These are phyloP conservation scores for Leptinotarsa haldemani DNA, from an alignment of 2,888 invertebrate species.

Conservation along the genomic window DNA sequence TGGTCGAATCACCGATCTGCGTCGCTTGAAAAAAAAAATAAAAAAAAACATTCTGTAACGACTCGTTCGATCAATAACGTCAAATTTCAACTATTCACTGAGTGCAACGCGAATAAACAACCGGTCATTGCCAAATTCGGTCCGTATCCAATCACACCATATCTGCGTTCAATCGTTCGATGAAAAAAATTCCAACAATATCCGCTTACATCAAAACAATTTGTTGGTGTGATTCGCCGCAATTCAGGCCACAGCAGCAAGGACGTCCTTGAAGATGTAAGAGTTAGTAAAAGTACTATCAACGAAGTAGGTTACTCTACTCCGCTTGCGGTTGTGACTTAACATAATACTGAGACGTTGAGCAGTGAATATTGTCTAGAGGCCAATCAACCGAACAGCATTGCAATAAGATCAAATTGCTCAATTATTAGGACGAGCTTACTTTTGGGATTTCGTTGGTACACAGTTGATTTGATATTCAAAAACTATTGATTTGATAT, in stretches of 20 bases:
- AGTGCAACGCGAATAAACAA: neutral
- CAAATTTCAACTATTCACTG: neutral
- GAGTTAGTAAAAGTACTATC: slow-evolving; percentile 54
- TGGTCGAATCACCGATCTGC: no score
- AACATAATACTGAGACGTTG: neutral
- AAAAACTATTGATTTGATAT: no score
- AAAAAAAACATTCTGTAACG: no score
- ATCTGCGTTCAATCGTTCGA: slow-evolving; percentile 4
- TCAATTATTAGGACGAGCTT: no score
- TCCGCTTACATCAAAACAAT: slow-evolving; percentile 27
- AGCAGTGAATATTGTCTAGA: neutral
- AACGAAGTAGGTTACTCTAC: slow-evolving; percentile 52
- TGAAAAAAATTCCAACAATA: slow-evolving; percentile 9
- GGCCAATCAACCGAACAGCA: neutral
- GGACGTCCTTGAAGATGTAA: slow-evolving; percentile 54
- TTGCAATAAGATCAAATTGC: neutral
- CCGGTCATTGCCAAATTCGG: slow-evolving; percentile 8
- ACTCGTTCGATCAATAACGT: neutral
- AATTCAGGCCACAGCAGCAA: slow-evolving; percentile 55
- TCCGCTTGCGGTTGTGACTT: slow-evolving; percentile 12
- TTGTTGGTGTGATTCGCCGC: slow-evolving; percentile 43
- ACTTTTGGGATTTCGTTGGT: no score
- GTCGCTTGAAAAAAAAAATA: no score
- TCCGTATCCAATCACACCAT: slow-evolving; percentile 10
- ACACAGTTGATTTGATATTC: no score